A percentile compares a stretch with the other conserved stretches of the same genome.
Evolutionary conservation across 2,797 vertebrate genomes (phyloP).

Genomic region (Gephyroberyx darwinii): DNA sequence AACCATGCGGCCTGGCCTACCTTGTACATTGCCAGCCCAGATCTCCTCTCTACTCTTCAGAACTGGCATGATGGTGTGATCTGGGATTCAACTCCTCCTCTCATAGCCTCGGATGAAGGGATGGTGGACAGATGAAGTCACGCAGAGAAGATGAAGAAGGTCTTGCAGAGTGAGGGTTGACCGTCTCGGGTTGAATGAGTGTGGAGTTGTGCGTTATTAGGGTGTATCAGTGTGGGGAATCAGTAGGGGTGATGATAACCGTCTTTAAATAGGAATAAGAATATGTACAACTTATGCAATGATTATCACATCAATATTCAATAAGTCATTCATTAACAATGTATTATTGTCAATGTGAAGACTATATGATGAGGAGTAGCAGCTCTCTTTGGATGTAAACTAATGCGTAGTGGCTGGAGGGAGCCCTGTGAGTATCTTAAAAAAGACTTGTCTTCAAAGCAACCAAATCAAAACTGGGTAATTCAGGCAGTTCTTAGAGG

Average conservation of each 20-base stretch:
- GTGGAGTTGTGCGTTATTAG: constrained; percentile 20
- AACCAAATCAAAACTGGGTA: constrained; percentile 29
- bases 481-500: constrained; percentile 18
- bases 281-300: constrained; percentile 21
- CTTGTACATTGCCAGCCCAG: constrained; percentile 88
- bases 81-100: constrained; percentile 83
- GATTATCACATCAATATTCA: background rate
- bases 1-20: constrained; percentile 66
- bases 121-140: constrained; percentile 77
- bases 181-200: constrained; percentile 21
- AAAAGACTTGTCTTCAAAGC: constrained; percentile 8
- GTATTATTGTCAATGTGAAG: background rate
- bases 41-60: constrained; percentile 85
- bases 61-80: constrained; percentile 87
- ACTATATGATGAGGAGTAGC: background rate
- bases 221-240: constrained; percentile 3
- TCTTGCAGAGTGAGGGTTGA: constrained; percentile 30
- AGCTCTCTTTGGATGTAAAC: background rate
- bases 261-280: constrained; percentile 13
- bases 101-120: constrained; percentile 87
- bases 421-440: background rate
- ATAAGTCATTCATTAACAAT: constrained; percentile 16
- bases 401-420: background rate
- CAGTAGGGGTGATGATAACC: background rate
- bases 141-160: constrained; percentile 57